Conservation (phyloP, 2,797 vertebrate species). For the Enteromius mattozi region DNA sequence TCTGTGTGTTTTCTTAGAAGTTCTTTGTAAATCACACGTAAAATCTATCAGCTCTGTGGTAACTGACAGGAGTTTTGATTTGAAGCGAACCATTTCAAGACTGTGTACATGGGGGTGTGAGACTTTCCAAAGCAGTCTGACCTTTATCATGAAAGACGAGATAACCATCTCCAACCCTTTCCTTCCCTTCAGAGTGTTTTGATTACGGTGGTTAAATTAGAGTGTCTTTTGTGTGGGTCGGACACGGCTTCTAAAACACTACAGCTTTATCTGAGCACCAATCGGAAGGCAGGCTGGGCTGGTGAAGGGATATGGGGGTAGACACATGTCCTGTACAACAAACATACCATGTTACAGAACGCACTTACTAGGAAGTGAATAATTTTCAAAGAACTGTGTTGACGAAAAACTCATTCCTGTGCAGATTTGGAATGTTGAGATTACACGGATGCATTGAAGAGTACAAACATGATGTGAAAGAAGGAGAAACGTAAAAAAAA, state of each 20-base stretch:
- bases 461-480: background rate
- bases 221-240: constrained; percentile 67
- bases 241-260: constrained; percentile 67
- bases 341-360: constrained; percentile 40
- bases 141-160: constrained; percentile 52
- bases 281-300: constrained; percentile 64
- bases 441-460: background rate
- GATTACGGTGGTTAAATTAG: constrained; percentile 66
- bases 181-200: constrained; percentile 52
- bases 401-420: background rate
- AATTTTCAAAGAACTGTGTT: constrained; percentile 24
- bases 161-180: constrained; percentile 65
- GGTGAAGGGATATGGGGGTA: constrained; percentile 47
- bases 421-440: constrained; percentile 26
- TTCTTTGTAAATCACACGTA: constrained; percentile 7
- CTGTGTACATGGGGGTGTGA: constrained; percentile 34
- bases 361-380: constrained; percentile 43
- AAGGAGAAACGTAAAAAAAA: background rate
- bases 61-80: constrained; percentile 60
- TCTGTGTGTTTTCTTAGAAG: constrained; percentile 19
- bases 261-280: constrained; percentile 64
- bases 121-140: constrained; percentile 45
- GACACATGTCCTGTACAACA: constrained; percentile 27
- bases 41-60: constrained; percentile 52
- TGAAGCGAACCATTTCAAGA: constrained; percentile 57